phyloP scores from a whole-genome alignment of 2,797 vertebrate species.

The Danio tinwini region DNA sequence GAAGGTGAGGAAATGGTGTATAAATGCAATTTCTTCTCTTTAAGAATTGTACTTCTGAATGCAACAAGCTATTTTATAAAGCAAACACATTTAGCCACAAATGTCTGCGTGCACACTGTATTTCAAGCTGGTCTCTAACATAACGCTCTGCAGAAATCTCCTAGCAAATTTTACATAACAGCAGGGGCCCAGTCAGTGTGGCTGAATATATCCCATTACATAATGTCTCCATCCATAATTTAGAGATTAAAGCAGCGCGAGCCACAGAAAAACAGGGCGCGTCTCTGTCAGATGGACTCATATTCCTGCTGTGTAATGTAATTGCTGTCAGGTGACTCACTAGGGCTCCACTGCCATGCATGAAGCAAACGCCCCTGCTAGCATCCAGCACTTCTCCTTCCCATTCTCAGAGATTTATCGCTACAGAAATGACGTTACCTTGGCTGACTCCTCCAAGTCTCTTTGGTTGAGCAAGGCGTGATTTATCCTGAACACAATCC shows the following conservation, averaged over 20 bases:
- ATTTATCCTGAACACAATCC: constrained; percentile 99
- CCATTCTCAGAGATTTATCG: neutral
- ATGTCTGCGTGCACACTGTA: neutral
- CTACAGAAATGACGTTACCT: constrained; percentile 77
- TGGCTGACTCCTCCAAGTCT: constrained; percentile 90
- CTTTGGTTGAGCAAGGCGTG: constrained; percentile 94
- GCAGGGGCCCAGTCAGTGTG: constrained; percentile 2
- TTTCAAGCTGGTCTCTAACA: neutral
- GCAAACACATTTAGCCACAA: neutral
- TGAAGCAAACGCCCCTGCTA: neutral
- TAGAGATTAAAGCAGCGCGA: constrained; percentile 49
- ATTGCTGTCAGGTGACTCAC: constrained; percentile 24
- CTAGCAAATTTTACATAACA: constrained; percentile 21
- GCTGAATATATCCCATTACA: constrained; percentile 53
- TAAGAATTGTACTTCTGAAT: too few species aligned
- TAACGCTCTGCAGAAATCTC: neutral
- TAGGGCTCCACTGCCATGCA: neutral
- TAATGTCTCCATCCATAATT: constrained; percentile 58
- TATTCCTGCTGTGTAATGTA: constrained; percentile 21
- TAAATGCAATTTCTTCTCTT: too few species aligned
- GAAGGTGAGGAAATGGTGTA: too few species aligned
- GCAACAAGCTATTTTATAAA: neutral
- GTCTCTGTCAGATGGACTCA: constrained; percentile 39
- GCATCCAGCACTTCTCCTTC: neutral
- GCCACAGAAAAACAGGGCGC: constrained; percentile 23